Base-by-base conservation (phyloP, 2,888 invertebrate species). In the Campoletis raptor region DNA sequence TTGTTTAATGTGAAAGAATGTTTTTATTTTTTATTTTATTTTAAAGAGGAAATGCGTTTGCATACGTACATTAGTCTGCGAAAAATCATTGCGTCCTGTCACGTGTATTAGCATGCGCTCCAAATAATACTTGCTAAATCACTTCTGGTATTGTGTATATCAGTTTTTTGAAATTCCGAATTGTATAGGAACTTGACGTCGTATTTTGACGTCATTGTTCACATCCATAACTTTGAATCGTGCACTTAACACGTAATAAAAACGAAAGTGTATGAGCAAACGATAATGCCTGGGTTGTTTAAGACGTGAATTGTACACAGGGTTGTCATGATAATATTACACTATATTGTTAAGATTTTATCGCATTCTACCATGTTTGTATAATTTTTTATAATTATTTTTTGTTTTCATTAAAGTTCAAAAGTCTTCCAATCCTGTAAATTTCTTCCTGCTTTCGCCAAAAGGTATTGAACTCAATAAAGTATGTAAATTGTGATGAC, bases 81-180 rank as follows among this genome's bases (percentile, higher is more conserved):
- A 52, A 81, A 66, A 67, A 74, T 52, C 42, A 67, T 67, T 54
- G 52, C 42, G 30, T 67, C 81, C n/a, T 18, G 74, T 81, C 81
- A 74, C 74, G 66, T 81, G 73, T n/a, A 61, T 48, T 61, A 72
- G 18, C 77, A 78, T 66, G 77, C 77, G 52, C 42, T 18, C 21
- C 12, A 61, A 67, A 72, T 48, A 40, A 24, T 37, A 57, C 48
- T 83, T 69, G 70, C 72, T 81, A 67, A 74, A 74, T 81, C 54
- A 74, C 77, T 70, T 45, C 48, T 45, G 24, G 64, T 66, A 54
- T 24, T 52, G 42, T 42, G 15, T 66, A 66, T 40, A 40, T 7
- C 30, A 52, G 48, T 64, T 48, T 73, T 37, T 24, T 30, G 36
- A 15, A n/a, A 48, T n/a, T 45, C 48, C 52, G 9, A 48, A 73